A percentile compares a stretch with the other conserved stretches of the same genome.
These are phyloP conservation scores for Acanthis flammea DNA, from an alignment of 2,797 vertebrate genomes.

Conservation along the genomic window DNA sequence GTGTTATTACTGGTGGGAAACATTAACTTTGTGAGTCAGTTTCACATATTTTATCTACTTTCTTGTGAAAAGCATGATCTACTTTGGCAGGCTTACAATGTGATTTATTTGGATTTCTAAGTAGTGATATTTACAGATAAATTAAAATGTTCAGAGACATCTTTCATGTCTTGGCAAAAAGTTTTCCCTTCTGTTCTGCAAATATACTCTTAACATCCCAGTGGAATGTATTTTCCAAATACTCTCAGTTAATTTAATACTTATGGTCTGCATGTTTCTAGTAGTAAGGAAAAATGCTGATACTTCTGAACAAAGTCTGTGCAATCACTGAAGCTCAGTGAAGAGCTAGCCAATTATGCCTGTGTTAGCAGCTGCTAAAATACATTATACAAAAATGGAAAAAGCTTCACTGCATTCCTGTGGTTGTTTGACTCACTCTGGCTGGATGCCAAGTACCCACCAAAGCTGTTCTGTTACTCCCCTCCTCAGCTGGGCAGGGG, in stretches of 20 bases:
- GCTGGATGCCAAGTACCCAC: background rate
- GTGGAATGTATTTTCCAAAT: constrained; percentile 15
- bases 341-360: background rate
- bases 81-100: constrained; percentile 1
- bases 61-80: background rate
- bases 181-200: background rate
- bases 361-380: background rate
- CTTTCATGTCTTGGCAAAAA: background rate
- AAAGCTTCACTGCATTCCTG: background rate
- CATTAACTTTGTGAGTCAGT: constrained; percentile 38
- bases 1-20: constrained; percentile 42
- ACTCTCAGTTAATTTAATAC: background rate
- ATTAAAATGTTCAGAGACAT: constrained; percentile 9
- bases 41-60: constrained; percentile 35
- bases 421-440: background rate
- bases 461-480: background rate
- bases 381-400: background rate
- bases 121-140: constrained; percentile 21
- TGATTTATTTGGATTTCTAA: constrained; percentile 48
- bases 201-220: background rate
- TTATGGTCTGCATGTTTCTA: background rate
- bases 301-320: background rate
- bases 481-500: background rate
- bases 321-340: background rate
- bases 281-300: background rate